phyloP scores from a whole-genome alignment of 2,113 vertebrate species.

The Oncorhynchus gorbuscha region DNA sequence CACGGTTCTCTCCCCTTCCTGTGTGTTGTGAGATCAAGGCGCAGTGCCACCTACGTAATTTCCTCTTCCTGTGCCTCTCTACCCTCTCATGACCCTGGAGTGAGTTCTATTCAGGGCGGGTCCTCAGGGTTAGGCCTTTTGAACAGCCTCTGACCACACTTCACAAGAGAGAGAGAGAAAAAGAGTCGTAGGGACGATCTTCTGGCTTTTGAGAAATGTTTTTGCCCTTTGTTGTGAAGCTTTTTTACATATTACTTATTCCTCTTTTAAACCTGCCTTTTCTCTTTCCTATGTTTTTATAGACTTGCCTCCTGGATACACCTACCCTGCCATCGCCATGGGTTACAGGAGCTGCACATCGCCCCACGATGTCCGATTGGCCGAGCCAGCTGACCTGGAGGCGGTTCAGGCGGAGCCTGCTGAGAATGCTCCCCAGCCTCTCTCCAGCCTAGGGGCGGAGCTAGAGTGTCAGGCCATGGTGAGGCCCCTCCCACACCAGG shows the following conservation, averaged over 20 bases:
- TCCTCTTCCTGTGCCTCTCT: slow-evolving; percentile 23
- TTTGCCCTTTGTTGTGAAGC: background rate
- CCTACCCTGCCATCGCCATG: slow-evolving; percentile 75
- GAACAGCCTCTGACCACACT: slow-evolving; percentile 4
- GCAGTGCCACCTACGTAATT: slow-evolving; percentile 21
- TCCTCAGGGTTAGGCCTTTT: slow-evolving; percentile 14
- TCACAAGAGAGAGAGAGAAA: background rate
- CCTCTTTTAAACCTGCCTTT: slow-evolving; percentile 13
- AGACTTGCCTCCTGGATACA: slow-evolving; percentile 87
- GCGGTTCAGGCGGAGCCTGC: slow-evolving; percentile 78
- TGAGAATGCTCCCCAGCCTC: slow-evolving; percentile 45
- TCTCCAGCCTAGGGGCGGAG: slow-evolving; percentile 63
- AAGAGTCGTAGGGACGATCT: background rate
- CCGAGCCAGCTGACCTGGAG: slow-evolving; percentile 83
- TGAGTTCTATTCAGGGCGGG: slow-evolving; percentile 1
- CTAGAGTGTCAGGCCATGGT: slow-evolving; percentile 62
- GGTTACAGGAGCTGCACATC: slow-evolving; percentile 79
- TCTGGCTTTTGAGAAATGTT: background rate
- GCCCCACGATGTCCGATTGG: slow-evolving; percentile 74
- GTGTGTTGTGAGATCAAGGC: slow-evolving; percentile 37
- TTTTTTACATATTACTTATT: background rate
- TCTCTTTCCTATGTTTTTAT: slow-evolving; percentile 4
- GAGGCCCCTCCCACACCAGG: slow-evolving; percentile 58
- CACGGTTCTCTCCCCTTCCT: slow-evolving; percentile 20
- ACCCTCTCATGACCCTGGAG: slow-evolving; percentile 6